These are phyloP conservation scores for Phragmatobia fuliginosa DNA, from an alignment of 2,888 invertebrate genomes.

Conservation along the genomic window DNA sequence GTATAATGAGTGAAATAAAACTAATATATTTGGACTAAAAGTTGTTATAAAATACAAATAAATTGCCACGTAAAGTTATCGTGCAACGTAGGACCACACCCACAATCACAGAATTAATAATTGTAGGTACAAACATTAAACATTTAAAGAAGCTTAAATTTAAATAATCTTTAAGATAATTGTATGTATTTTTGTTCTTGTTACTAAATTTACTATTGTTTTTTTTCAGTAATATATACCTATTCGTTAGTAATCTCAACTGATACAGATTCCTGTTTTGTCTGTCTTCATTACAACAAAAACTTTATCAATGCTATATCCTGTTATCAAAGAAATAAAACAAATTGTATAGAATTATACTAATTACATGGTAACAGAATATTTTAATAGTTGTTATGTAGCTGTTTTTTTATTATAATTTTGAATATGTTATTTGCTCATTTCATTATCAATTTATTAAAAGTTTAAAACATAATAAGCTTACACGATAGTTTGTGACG, in stretches of 20 bases:
- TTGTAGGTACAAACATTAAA: neutral
- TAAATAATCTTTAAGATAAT: slow-evolving; percentile 6
- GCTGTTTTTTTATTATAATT: neutral
- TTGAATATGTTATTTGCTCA: neutral
- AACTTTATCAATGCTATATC: slow-evolving; percentile 42
- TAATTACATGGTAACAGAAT: slow-evolving; percentile 48
- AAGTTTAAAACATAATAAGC: neutral
- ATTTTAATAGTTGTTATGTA: slow-evolving; percentile 17
- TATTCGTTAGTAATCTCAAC: slow-evolving; percentile 36
- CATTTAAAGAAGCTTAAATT: neutral
- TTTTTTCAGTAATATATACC: slow-evolving; percentile 26
- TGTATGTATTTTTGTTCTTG: slow-evolving; percentile 36
- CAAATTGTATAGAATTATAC: slow-evolving; percentile 36
- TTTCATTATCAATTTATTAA: slow-evolving; percentile 16
- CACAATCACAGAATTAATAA: neutral
- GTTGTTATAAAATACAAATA: neutral
- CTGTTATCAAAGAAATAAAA: slow-evolving; percentile 46
- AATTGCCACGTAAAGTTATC: neutral
- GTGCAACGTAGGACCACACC: neutral
- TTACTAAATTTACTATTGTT: slow-evolving; percentile 46
- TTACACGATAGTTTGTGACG: neutral
- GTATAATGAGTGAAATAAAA: too few relatives aligned
- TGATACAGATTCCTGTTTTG: slow-evolving; percentile 51
- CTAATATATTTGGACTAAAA: neutral
- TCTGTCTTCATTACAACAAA: slow-evolving; percentile 36